phyloP scores from a whole-genome alignment of 2,888 invertebrate species.

The Sussaba pulchella region DNA sequence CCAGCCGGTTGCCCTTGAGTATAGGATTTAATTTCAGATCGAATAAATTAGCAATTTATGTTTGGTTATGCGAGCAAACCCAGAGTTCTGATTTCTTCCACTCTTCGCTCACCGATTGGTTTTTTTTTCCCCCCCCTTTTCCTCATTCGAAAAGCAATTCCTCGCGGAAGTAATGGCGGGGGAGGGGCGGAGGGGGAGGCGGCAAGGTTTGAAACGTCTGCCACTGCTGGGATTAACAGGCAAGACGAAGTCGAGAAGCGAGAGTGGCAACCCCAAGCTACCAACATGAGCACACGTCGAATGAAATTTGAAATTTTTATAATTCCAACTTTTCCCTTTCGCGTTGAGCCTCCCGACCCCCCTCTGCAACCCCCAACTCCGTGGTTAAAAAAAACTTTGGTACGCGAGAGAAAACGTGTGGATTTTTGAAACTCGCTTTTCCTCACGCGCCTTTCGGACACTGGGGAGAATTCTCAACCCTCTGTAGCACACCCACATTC shows the following conservation, averaged over 20 bases:
- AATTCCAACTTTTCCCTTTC: slow-evolving; percentile 76
- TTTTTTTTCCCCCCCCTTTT: slow-evolving; percentile 51
- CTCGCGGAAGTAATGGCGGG: slow-evolving; percentile 9
- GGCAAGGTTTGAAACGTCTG: slow-evolving; percentile 29
- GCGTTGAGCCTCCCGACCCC: slow-evolving; percentile 27
- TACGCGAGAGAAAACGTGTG: slow-evolving; percentile 46
- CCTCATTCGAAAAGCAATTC: slow-evolving; percentile 23
- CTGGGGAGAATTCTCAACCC: slow-evolving; percentile 64
- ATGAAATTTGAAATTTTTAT: slow-evolving; percentile 78
- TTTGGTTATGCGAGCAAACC: background rate
- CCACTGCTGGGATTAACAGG: slow-evolving; percentile 41
- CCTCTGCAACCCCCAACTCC: slow-evolving; percentile 44
- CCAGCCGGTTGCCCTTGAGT: background rate
- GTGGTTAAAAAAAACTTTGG: slow-evolving; percentile 74
- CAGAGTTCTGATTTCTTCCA: slow-evolving; percentile 34
- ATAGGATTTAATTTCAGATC: background rate
- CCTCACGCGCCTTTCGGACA: slow-evolving; percentile 63
- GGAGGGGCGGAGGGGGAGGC: background rate
- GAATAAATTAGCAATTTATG: slow-evolving; percentile 21
- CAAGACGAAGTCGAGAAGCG: slow-evolving; percentile 31
- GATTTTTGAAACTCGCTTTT: slow-evolving; percentile 50
- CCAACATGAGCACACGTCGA: slow-evolving; percentile 41
- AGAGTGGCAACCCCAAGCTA: slow-evolving; percentile 6
- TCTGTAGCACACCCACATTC: slow-evolving; percentile 8
- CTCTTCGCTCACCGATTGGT: slow-evolving; percentile 16